Base-by-base conservation (phyloP, 1,140 invertebrate genomes). In the Drosophila mauritiana region DNA sequence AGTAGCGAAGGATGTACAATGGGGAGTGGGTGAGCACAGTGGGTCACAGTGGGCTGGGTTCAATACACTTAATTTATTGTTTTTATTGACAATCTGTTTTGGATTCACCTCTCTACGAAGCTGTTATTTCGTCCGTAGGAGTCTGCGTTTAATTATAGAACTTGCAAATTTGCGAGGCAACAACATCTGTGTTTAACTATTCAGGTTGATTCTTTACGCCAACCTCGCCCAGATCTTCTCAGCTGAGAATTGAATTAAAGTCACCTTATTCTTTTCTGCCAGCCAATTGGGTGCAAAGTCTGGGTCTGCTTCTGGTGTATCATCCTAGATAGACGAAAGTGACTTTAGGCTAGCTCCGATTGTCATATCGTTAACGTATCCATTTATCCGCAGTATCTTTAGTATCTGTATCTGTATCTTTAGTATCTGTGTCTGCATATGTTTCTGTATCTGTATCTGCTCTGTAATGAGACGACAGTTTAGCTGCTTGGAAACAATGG, bases 61-160 rank as follows among this genome's bases (percentile, higher is more conserved):
- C 67, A 70, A 70, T 70, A 70, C 49, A 57, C 67, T 70, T 70
- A 48, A 65, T 53, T 53, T 2, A 39, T 62, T 65, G 56, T 48
- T 48, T 48, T 69, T 69, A 48, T 49, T 70, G 64, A 69, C 52
- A 49, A 70, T 70, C 64, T 70, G 67, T 70, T 70, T 69, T 45
- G 59, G 45, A 39, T 37, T 62, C 37, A 51, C 36, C 55, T 36
- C 55, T 36, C 43, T 15, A 13, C 42, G 8, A 48, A 27, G 37
- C 49, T 45, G 51, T 54, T 12, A 43, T 63, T 63, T 43, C 42
- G 25, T 17, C 1, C 6, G 10, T 3, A 36, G 64, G 51, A 70
- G 64, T 70, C 64, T 70, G 67, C 43, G 67, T 57, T 70, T 70
- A 70, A 70, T 57, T 70, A 70, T 70, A 70, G 67, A 70, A 40